Percentiles rank a stretch among this genome's conserved stretches.
These are phyloP conservation scores for Ligdia adustata DNA, from an alignment of 2,888 invertebrate species.

Conservation along the genomic window DNA sequence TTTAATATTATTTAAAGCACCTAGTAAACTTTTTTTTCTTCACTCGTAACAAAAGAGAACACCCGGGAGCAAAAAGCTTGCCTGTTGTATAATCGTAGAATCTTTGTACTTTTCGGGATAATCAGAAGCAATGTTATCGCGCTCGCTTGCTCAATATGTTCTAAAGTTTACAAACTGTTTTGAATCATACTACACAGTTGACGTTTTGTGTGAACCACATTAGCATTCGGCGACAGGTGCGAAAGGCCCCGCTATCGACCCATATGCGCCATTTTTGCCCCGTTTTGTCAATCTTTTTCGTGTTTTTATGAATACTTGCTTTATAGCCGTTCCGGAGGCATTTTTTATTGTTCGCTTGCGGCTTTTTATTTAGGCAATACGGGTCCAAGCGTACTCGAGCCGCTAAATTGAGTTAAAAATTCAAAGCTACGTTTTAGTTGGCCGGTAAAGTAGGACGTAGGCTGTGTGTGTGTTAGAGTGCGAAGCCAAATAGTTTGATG, in stretches of 20 bases:
- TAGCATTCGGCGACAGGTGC: slow-evolving; percentile 76
- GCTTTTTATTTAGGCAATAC: slow-evolving; percentile 29
- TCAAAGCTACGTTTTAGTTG: background rate
- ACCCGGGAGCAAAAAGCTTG: no score
- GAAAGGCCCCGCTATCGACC: slow-evolving; percentile 45
- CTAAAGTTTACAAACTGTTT: slow-evolving; percentile 6
- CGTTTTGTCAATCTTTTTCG: slow-evolving; percentile 29
- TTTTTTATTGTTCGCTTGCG: slow-evolving; percentile 42
- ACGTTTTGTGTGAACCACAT: slow-evolving; percentile 43
- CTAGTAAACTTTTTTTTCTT: no score
- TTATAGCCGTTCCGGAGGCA: slow-evolving; percentile 47
- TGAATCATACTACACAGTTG: slow-evolving; percentile 1
- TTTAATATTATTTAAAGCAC: no score
- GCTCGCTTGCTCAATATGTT: no score
- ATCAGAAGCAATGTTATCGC: no score
- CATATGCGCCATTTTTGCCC: slow-evolving; percentile 31
- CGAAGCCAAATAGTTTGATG: no score
- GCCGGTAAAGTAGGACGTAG: background rate
- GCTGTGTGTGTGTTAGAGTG: no score
- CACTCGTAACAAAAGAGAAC: no score
- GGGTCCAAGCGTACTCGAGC: background rate
- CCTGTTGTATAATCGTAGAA: no score
- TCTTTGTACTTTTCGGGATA: no score
- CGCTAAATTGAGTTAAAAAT: slow-evolving; percentile 13
- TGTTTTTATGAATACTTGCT: slow-evolving; percentile 47